Evolutionary conservation across 2,113 vertebrate species (phyloP).

Genomic region (Gobio gobio): DNA sequence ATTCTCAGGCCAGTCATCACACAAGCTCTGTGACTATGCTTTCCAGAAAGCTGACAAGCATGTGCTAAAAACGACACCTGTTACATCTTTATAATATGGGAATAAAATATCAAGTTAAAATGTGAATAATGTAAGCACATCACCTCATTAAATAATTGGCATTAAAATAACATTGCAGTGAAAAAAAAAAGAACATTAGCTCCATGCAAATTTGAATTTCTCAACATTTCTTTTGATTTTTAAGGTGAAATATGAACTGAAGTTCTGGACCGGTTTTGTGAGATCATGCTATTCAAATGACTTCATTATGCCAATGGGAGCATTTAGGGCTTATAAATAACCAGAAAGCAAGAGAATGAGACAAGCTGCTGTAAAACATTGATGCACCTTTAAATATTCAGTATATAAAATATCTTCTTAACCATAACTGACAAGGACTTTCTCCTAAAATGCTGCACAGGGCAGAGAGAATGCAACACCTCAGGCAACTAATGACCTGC

Average conservation of each 20-base stretch:
- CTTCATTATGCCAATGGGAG: not conserved
- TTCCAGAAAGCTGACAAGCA: not conserved
- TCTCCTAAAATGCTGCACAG: not conserved
- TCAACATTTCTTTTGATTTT: not conserved
- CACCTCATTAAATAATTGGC: not conserved
- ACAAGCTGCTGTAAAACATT: not conserved
- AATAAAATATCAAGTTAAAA: not conserved
- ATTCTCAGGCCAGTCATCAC: conserved; percentile 31
- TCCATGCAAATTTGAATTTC: not conserved
- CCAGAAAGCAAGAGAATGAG: not conserved
- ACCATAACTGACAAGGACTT: not conserved
- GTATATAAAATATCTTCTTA: not conserved
- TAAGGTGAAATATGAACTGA: not conserved
- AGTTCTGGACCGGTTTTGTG: not conserved
- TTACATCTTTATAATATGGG: not conserved
- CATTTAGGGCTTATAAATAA: not conserved
- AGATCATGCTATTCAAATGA: not conserved
- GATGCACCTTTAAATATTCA: not conserved
- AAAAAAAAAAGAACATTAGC: not conserved
- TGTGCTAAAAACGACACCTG: conserved; percentile 11
- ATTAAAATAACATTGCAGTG: not conserved
- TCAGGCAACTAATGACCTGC: not conserved
- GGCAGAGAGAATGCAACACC: not conserved
- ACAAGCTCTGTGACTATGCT: conserved; percentile 2
- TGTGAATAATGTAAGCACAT: not conserved